Percentiles rank a stretch among this genome's conserved stretches.
These are phyloP conservation scores for Corythaixoides concolor DNA, from an alignment of 2,113 vertebrate species.

Conservation along the genomic window DNA sequence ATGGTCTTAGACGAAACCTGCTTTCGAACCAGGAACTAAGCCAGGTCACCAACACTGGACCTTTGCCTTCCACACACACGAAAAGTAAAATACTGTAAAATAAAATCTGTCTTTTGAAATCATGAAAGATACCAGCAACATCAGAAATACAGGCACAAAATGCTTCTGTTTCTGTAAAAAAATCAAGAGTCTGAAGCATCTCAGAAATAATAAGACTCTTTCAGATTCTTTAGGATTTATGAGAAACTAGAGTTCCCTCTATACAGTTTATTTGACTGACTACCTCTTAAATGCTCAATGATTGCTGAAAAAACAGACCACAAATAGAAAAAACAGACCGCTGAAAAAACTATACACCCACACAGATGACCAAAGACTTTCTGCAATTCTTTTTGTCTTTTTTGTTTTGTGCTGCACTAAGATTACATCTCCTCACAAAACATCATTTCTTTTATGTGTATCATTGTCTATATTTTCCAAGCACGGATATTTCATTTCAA, in stretches of 20 bases:
- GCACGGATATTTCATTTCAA: conserved; percentile 2
- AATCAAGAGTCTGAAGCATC: neutral
- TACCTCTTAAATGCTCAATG: neutral
- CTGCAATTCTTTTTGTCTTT: neutral
- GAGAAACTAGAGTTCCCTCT: neutral
- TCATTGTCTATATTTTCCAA: neutral
- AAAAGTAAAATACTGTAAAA: neutral
- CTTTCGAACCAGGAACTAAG: neutral
- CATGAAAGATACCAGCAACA: neutral
- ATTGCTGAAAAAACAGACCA: neutral
- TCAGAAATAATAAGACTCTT: neutral
- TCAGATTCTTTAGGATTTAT: neutral
- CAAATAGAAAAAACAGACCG: too few species aligned
- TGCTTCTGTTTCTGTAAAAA: neutral
- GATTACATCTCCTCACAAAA: neutral
- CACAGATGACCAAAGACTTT: neutral
- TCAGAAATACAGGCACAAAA: neutral
- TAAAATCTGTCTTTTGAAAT: neutral
- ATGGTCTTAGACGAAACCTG: neutral
- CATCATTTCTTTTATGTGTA: neutral
- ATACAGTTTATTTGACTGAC: neutral
- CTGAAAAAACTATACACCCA: neutral
- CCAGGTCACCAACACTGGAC: neutral
- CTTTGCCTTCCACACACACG: neutral
- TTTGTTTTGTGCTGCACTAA: neutral